Evolutionary conservation across 2,113 vertebrate species (phyloP).

Genomic region (Meriones unguiculatus): DNA sequence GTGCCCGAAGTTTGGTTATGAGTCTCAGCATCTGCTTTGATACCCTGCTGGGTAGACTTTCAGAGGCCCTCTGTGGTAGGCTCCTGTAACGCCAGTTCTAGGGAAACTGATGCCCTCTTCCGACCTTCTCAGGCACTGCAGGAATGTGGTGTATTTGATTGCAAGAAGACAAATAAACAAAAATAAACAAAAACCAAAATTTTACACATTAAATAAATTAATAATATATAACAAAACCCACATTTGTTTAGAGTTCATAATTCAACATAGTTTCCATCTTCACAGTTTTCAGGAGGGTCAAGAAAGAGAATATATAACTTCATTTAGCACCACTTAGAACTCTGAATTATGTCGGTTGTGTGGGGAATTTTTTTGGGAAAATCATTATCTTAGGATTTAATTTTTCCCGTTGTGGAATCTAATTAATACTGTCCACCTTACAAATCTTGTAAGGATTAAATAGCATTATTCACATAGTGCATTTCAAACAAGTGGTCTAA

Average conservation of each 20-base stretch:
- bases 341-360: conserved; percentile 3
- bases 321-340: background rate
- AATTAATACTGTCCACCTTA: background rate
- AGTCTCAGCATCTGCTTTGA: too few relatives aligned
- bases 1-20: too few relatives aligned
- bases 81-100: background rate
- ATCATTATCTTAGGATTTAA: background rate
- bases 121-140: background rate
- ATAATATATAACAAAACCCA: background rate
- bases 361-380: background rate
- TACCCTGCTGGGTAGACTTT: too few relatives aligned
- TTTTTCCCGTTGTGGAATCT: background rate
- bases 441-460: background rate
- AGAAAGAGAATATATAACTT: background rate
- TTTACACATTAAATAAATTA: background rate
- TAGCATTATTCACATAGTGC: background rate
- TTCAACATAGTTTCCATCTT: background rate
- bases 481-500: background rate
- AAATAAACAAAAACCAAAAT: background rate
- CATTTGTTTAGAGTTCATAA: background rate
- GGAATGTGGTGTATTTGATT: background rate
- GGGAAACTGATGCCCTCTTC: background rate
- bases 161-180: background rate
- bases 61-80: too few relatives aligned
- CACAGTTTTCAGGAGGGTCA: background rate